Evolutionary conservation across 2,797 vertebrate species (phyloP).

Genomic region (Okamejei kenojei): DNA sequence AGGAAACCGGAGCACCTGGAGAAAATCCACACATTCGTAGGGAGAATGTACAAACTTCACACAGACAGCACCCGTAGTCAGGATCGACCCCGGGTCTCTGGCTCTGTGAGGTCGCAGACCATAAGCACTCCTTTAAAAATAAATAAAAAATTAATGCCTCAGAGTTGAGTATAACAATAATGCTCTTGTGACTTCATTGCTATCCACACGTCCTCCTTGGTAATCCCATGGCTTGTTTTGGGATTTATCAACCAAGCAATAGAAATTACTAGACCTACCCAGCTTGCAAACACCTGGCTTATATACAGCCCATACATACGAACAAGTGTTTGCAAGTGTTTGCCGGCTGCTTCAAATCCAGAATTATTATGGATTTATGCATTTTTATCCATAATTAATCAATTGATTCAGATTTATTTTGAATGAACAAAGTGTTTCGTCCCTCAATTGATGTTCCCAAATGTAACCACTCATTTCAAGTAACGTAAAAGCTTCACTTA

Average conservation of each 20-base stretch:
- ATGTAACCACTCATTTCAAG: neutral
- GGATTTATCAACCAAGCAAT: neutral
- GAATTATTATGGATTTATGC: neutral
- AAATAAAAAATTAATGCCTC: too few species aligned
- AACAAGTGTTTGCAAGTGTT: too few species aligned
- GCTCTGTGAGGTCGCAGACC: too few species aligned
- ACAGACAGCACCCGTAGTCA: too few species aligned
- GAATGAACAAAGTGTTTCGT: neutral
- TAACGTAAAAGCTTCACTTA: neutral
- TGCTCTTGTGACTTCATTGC: neutral
- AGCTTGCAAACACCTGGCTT: too few species aligned
- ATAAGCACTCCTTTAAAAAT: too few species aligned
- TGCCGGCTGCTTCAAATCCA: neutral
- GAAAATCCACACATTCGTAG: too few species aligned
- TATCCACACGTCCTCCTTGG: neutral
- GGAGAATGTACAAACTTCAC: too few species aligned
- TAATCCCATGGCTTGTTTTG: neutral
- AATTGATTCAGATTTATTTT: neutral
- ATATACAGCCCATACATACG: too few species aligned
- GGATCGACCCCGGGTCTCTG: too few species aligned
- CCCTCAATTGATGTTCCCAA: neutral
- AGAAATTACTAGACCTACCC: neutral
- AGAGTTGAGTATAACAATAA: neutral
- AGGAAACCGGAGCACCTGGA: too few species aligned
- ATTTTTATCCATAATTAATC: neutral